Percentiles rank a stretch among this genome's conserved stretches.
Evolutionary conservation across 1,140 invertebrate species (phyloP).

Genomic region (Panonychus citri): DNA sequence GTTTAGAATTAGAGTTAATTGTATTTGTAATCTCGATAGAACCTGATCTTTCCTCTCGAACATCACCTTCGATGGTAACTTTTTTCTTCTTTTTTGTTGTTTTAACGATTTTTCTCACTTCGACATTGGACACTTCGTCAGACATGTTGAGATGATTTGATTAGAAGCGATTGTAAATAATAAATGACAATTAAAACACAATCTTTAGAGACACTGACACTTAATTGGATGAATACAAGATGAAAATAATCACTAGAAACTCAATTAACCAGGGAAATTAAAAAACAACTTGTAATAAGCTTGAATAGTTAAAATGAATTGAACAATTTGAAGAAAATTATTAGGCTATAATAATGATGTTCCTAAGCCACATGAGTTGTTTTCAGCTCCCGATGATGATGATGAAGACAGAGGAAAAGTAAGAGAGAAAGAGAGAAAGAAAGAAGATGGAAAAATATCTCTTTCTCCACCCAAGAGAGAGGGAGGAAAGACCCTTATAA

Average conservation of each 20-base stretch:
- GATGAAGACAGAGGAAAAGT: background rate
- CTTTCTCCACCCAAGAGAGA: too few species aligned
- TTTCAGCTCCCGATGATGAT: too few species aligned
- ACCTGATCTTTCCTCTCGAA: background rate
- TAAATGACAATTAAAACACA: too few species aligned
- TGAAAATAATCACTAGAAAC: background rate
- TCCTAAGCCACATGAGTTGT: too few species aligned
- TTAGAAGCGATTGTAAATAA: background rate
- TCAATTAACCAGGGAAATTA: background rate
- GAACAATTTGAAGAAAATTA: too few species aligned
- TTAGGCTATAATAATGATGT: too few species aligned
- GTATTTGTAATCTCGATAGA: background rate
- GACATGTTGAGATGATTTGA: background rate
- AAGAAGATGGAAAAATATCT: too few species aligned
- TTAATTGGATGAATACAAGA: too few species aligned
- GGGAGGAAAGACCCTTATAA: too few species aligned
- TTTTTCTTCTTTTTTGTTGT: constrained; percentile 3
- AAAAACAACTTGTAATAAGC: background rate
- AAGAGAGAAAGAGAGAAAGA: background rate
- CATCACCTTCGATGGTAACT: constrained; percentile 1
- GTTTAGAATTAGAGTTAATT: background rate
- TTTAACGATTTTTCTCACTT: constrained; percentile 1
- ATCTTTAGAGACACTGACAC: too few species aligned
- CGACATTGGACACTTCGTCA: constrained; percentile 1
- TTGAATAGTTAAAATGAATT: too few species aligned